Percentiles rank a stretch among this genome's conserved stretches.
Conservation (phyloP, 2,888 invertebrate genomes). For the Druceiella hillmani region DNA sequence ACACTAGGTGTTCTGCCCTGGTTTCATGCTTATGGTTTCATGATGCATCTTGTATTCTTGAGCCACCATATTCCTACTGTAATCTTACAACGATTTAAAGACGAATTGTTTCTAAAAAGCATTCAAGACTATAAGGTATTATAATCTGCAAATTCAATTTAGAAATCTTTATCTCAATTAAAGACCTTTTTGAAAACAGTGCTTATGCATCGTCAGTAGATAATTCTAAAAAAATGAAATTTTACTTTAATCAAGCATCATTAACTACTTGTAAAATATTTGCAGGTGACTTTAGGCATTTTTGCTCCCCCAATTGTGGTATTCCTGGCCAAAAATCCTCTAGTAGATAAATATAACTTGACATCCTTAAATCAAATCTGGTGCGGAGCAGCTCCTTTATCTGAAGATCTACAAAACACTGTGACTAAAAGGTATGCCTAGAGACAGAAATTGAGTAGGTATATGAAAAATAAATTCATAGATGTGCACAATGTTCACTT, state of each 20-base stretch:
- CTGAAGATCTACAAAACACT: constrained; percentile 61
- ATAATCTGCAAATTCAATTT: no score
- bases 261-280: no score
- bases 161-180: no score
- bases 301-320: constrained; percentile 82
- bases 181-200: no score
- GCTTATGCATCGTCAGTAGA: no score
- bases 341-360: constrained; percentile 70
- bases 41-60: constrained; percentile 56
- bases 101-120: constrained; percentile 64
- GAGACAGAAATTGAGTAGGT: no score
- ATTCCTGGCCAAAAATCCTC: constrained; percentile 76
- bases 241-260: no score
- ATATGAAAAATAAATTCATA: no score
- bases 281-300: constrained; percentile 58
- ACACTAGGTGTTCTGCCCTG: constrained; percentile 65
- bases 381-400: constrained; percentile 80
- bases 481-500: no score
- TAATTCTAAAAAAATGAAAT: no score
- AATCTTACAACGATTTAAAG: constrained; percentile 65
- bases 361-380: constrained; percentile 63
- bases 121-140: constrained; percentile 63
- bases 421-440: constrained; percentile 45
- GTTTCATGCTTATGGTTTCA: constrained; percentile 79
- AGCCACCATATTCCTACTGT: constrained; percentile 49